These are phyloP conservation scores for Solea solea DNA, from an alignment of 2,113 vertebrate genomes.

Conservation along the genomic window DNA sequence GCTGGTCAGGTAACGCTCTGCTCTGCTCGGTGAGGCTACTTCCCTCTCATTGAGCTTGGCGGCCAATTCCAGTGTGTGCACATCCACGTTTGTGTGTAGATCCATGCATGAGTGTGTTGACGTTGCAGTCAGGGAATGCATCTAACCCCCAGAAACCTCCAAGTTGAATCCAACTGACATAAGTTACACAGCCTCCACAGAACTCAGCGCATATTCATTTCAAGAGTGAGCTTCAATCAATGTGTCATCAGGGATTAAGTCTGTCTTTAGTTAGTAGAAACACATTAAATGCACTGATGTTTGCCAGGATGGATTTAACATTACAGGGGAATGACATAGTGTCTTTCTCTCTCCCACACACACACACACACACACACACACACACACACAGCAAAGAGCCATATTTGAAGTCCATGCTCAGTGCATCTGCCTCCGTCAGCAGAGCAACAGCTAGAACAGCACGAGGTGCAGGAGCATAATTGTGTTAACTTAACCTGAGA, in stretches of 20 bases:
- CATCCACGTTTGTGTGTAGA: slow-evolving; percentile 7
- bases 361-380: too few relatives aligned
- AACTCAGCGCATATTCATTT: slow-evolving; percentile 30
- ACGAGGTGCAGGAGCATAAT: slow-evolving; percentile 9
- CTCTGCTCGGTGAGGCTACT: slow-evolving; percentile 60
- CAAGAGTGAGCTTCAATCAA: slow-evolving; percentile 18
- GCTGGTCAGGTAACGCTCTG: slow-evolving; percentile 78
- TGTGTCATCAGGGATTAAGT: slow-evolving; percentile 11
- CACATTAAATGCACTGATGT: not conserved
- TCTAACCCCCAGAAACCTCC: slow-evolving; percentile 10
- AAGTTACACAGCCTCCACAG: not conserved
- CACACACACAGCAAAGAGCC: too few relatives aligned
- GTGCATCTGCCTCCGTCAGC: slow-evolving; percentile 16
- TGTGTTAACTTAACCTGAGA: slow-evolving; percentile 52
- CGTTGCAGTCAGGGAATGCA: not conserved
- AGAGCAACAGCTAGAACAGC: slow-evolving; percentile 30
- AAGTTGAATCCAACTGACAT: slow-evolving; percentile 20
- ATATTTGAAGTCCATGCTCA: slow-evolving; percentile 54
- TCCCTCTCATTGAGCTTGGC: slow-evolving; percentile 56
- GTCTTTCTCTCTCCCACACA: not conserved
- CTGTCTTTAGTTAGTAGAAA: not conserved
- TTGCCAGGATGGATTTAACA: not conserved
- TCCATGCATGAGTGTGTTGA: not conserved
- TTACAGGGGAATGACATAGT: not conserved
- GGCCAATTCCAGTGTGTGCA: slow-evolving; percentile 25